Conservation (phyloP, 1,140 invertebrate genomes). For the Doryteuthis pealeii region DNA sequence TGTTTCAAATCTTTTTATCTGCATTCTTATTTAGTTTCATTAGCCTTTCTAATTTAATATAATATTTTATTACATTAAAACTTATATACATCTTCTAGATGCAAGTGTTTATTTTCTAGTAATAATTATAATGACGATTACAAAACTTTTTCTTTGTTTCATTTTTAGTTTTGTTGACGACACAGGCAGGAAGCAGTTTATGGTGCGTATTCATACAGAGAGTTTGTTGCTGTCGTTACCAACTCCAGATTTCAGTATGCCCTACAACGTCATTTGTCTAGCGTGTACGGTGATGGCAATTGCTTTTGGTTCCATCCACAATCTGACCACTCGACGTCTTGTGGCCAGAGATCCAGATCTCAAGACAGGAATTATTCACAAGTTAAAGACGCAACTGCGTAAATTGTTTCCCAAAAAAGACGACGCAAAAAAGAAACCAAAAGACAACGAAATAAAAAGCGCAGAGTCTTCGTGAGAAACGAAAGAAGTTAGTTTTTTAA, state of each 20-base stretch:
- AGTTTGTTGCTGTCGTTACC: conserved; percentile 89
- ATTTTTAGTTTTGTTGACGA: conserved; percentile 34
- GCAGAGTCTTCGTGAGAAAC: too few relatives aligned
- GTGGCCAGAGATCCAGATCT: conserved; percentile 42
- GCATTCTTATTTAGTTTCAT: too few relatives aligned
- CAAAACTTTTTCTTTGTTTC: too few relatives aligned
- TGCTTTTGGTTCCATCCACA: conserved; percentile 96
- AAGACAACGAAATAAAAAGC: too few relatives aligned
- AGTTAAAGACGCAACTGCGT: conserved; percentile 32
- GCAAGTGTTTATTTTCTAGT: too few relatives aligned
- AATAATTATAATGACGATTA: too few relatives aligned
- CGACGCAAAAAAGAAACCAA: background rate
- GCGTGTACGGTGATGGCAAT: conserved; percentile 96
- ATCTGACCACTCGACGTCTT: conserved; percentile 87
- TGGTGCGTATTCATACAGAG: conserved; percentile 75
- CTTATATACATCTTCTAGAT: too few relatives aligned
- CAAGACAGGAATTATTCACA: conserved; percentile 39
- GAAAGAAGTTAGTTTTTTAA: too few relatives aligned
- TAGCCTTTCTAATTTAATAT: too few relatives aligned
- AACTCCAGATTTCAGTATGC: conserved; percentile 99
- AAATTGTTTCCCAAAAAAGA: conserved; percentile 2
- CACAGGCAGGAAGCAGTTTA: conserved; percentile 34
- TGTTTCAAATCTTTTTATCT: too few relatives aligned
- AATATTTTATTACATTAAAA: too few relatives aligned
- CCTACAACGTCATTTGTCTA: conserved; percentile 98